phyloP scores from a whole-genome alignment of 1,140 invertebrate genomes.

The Lepidostoma basale region DNA sequence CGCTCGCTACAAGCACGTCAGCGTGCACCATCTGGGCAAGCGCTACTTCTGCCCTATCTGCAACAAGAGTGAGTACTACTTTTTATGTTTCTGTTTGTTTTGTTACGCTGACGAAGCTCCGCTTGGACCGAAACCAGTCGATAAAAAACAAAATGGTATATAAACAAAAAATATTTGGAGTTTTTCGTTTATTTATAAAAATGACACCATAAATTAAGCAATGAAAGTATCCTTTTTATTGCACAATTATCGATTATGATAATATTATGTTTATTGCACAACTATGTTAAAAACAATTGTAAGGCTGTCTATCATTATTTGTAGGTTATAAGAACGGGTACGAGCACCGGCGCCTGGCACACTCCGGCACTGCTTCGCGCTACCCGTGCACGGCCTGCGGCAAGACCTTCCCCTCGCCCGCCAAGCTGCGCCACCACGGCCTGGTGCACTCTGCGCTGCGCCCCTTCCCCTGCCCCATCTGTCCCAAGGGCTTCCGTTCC shows the following conservation, averaged over 20 bases:
- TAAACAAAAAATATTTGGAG: no score
- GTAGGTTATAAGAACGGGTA: constrained; percentile 30
- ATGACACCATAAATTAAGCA: no score
- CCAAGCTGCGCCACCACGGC: constrained; percentile 21
- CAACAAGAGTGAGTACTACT: constrained; percentile 30
- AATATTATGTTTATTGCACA: no score
- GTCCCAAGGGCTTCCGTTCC: constrained; percentile 29
- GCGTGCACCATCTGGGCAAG: constrained; percentile 21
- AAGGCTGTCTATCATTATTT: no score
- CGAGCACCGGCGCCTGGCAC: constrained; percentile 29
- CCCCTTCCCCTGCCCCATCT: constrained; percentile 20
- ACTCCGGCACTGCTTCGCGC: constrained; percentile 8
- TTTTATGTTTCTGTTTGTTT: background rate
- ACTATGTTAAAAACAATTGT: no score
- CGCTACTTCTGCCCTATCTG: constrained; percentile 36
- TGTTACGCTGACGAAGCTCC: no score
- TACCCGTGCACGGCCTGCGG: background rate
- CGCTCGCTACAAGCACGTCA: background rate
- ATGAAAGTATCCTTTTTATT: no score
- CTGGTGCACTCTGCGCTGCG: constrained; percentile 25
- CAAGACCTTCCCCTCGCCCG: background rate
- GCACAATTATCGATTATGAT: no score
- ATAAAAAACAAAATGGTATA: no score
- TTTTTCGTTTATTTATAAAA: no score
- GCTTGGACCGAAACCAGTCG: no score